Base-by-base conservation (phyloP, 2,113 vertebrate genomes). In the Muntiacus reevesi region DNA sequence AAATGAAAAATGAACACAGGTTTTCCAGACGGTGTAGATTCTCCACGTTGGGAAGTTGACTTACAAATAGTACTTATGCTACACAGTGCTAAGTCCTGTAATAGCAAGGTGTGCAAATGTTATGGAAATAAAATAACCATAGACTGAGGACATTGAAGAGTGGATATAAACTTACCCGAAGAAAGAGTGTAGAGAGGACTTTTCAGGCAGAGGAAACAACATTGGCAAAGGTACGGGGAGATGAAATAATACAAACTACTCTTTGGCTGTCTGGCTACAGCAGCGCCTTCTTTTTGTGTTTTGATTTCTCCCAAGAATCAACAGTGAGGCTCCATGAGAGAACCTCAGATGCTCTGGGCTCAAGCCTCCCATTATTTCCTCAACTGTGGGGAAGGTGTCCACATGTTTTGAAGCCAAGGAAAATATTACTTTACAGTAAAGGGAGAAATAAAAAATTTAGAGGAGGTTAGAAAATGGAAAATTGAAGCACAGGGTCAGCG, bases 401-500 rank as follows among this genome's bases (percentile, higher is more conserved):
- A 12, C 28, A 1, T 36, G 57, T 62, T 82, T 84, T 45, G 50
- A 47, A 90, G 45, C 76, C 57, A 54, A 47, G 50, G 81, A 89
- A 86, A 59, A 87, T 62, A 64, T 14, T 71, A 33, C 52, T 96
- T 64, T 90, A 81, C 16, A 94, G 86, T 45, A 60, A 50, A 83
- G 10, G n/a, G 30, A 90, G 62, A 74, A 62, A 93, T 62, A 74
- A 55, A 93, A 82, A 33, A 10, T 43, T 78, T 59, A 59, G 36
- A 82, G 59, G 33, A 83, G 33, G 19, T 36, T 96, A 12, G 21
- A 54, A 87, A 85, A 91, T 47, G 47, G 86, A 57, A 87, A 95
- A 93, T 6, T 10, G 6, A 84, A 96, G 89, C 0, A 13, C 92
- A 96, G 91, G 98, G 97, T 97, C 96, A 96, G 94, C 47, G 79